Conservation (phyloP, 2,113 vertebrate species). For the Ochotona princeps region DNA sequence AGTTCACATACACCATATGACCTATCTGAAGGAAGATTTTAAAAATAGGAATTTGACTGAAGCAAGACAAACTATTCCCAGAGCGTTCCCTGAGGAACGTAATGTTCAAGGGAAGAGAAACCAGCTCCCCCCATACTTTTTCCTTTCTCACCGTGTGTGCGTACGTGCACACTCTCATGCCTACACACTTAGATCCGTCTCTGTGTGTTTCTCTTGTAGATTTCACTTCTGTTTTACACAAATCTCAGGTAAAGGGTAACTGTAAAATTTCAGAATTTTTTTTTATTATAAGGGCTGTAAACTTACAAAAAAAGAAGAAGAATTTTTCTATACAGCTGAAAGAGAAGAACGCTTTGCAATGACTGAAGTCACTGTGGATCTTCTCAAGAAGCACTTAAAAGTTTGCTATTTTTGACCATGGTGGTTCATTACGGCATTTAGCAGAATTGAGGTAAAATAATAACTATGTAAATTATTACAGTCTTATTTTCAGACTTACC, state of each 20-base stretch:
- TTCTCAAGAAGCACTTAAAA: neutral
- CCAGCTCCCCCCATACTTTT: rapidly evolving
- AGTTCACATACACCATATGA: slow-evolving; percentile 48
- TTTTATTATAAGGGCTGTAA: neutral
- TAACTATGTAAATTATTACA: neutral
- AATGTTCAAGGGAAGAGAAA: neutral
- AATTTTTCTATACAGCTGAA: neutral
- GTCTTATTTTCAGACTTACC: slow-evolving; percentile 14
- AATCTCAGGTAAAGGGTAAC: neutral
- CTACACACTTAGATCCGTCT: too few species aligned
- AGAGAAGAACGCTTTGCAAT: neutral
- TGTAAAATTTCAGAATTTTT: slow-evolving; percentile 18
- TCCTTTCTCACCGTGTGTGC: neutral
- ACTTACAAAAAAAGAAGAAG: slow-evolving; percentile 2
- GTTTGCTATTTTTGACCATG: neutral
- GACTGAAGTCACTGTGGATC: neutral
- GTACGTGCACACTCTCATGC: neutral
- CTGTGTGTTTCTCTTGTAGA: neutral
- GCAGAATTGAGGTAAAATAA: neutral
- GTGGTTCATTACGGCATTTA: neutral
- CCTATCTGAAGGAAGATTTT: slow-evolving; percentile 45
- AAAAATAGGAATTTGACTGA: slow-evolving; percentile 55
- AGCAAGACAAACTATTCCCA: slow-evolving; percentile 47
- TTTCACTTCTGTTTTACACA: neutral
- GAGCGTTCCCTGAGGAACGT: neutral